Base-by-base conservation (phyloP, 2,888 invertebrate species). In the Tupiocoris notatus region DNA sequence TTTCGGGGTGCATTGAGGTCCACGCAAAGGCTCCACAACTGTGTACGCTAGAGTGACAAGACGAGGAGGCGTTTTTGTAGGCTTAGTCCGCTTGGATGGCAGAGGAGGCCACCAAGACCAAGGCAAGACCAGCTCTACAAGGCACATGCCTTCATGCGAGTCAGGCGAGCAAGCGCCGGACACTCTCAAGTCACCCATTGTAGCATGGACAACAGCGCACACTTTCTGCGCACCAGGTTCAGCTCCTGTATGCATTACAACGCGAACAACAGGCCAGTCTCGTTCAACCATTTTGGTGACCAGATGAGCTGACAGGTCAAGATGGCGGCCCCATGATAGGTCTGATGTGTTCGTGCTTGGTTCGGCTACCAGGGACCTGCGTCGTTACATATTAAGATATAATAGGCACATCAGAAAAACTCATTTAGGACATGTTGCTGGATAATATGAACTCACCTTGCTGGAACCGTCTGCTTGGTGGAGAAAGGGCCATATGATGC, bases 401-500 rank as follows among this genome's bases (percentile, higher is more conserved):
- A n/a, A n/a, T n/a, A n/a, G n/a, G n/a, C n/a, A n/a, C n/a, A n/a
- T n/a, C n/a, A n/a, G n/a, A n/a, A n/a, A n/a, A n/a, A n/a, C n/a
- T n/a, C n/a, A n/a, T n/a, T n/a, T n/a, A n/a, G n/a, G n/a, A n/a
- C n/a, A n/a, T n/a, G n/a, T 39, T 39, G 39, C 6, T 7, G 12
- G 39, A 39, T 39, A 12, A 39, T 39, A 93, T 94, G 39, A 39
- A 12, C 39, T 7, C 12, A 39, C 59, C 92, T 88, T 1, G 95
- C 94, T 57, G 95, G 95, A 57, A 96, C 95, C 0, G 95, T 95
- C 85, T 96, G 95, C 83, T 95, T 95, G 74, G 95, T 96, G 81
- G 94, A 94, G 85, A 96, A 96, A 6, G 96, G 96, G 2, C 96
- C 97, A 83, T 96, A 96, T 58, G 92, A 93, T 66, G 96, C 96